phyloP scores from a whole-genome alignment of 2,113 vertebrate genomes.

The Oreotrochilus melanogaster region DNA sequence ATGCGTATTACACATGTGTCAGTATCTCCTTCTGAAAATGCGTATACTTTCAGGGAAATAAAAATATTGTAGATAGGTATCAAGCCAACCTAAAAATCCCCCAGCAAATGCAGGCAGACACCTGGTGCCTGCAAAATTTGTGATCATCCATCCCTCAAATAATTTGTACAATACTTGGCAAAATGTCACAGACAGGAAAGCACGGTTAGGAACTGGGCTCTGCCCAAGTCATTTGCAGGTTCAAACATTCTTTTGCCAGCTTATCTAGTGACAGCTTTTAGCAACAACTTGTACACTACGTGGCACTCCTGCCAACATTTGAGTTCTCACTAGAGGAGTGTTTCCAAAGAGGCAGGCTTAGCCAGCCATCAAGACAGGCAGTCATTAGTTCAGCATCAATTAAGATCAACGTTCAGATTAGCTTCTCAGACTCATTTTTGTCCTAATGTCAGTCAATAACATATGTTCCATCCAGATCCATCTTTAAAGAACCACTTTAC shows the following conservation, averaged over 20 bases:
- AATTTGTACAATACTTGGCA: neutral
- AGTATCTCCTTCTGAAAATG: neutral
- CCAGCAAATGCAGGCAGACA: neutral
- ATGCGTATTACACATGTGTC: neutral
- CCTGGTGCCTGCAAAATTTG: neutral
- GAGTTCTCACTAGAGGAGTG: neutral
- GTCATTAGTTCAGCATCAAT: neutral
- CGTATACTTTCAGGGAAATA: neutral
- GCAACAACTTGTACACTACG: neutral
- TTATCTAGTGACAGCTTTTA: slow-evolving; percentile 43
- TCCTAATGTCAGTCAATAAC: neutral
- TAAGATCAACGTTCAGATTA: neutral
- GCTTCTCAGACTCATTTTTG: neutral
- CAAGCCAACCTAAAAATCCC: neutral
- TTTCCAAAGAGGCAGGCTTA: neutral
- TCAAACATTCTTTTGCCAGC: slow-evolving; percentile 7
- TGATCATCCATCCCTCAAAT: neutral
- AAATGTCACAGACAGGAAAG: neutral
- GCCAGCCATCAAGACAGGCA: neutral
- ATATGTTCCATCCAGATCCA: neutral
- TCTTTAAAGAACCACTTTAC: neutral
- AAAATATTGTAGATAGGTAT: neutral
- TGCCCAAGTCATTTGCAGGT: slow-evolving; percentile 22
- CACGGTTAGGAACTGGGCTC: neutral
- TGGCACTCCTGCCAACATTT: neutral